Percentiles rank a stretch among this genome's conserved stretches.
These are phyloP conservation scores for Pygmarrhopalites habei DNA, from an alignment of 1,140 invertebrate species.

Conservation along the genomic window DNA sequence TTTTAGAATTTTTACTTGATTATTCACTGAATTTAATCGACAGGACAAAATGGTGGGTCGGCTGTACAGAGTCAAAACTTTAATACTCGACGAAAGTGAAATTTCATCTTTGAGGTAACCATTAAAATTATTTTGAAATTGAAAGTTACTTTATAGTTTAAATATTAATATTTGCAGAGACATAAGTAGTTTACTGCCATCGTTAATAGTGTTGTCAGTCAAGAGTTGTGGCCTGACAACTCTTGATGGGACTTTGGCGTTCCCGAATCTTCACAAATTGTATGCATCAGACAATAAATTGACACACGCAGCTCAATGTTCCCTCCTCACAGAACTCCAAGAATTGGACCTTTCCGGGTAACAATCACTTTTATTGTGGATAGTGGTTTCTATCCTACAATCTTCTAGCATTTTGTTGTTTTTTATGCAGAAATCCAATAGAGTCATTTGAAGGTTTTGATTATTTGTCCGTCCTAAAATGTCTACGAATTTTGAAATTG, in stretches of 20 bases:
- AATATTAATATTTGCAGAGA: conserved; percentile 47
- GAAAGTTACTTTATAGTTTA: too few relatives aligned
- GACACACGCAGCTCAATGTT: conserved; percentile 51
- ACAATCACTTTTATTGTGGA: not conserved
- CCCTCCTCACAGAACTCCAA: conserved; percentile 49
- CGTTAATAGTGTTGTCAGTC: conserved; percentile 54
- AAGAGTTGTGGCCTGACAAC: conserved; percentile 55
- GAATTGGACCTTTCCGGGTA: conserved; percentile 50
- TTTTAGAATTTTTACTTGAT: too few relatives aligned
- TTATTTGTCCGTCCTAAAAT: conserved; percentile 15
- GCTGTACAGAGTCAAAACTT: conserved; percentile 51
- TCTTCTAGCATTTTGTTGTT: not conserved
- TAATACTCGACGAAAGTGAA: conserved; percentile 58
- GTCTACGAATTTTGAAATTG: too few relatives aligned
- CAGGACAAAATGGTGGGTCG: conserved; percentile 20
- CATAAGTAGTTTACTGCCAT: conserved; percentile 56
- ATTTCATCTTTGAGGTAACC: conserved; percentile 48
- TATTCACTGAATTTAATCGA: too few relatives aligned
- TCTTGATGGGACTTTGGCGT: conserved; percentile 57
- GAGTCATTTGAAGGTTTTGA: conserved; percentile 18
- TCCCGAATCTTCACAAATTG: conserved; percentile 53
- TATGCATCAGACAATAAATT: conserved; percentile 56
- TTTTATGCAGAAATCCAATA: conserved; percentile 24
- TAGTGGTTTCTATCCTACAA: not conserved
- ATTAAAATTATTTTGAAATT: not conserved